Conservation (phyloP, 1,140 invertebrate species). For the Scaptomyza graminum region DNA sequence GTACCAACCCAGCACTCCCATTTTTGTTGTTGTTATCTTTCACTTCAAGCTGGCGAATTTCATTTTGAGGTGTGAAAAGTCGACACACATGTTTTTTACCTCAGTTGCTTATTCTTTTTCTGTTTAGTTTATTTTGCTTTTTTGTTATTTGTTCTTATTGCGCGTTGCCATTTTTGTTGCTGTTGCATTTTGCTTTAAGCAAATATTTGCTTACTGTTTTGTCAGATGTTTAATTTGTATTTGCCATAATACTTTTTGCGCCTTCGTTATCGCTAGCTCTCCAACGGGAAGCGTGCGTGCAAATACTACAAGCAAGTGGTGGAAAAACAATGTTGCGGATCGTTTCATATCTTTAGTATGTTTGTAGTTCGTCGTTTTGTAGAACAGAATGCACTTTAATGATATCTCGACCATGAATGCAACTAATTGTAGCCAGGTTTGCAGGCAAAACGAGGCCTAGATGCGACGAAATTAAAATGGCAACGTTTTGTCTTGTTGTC, state of each 20-base stretch:
- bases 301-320: slow-evolving; percentile 31
- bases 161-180: slow-evolving; percentile 3
- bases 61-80: slow-evolving; percentile 65
- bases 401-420: neutral
- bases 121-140: slow-evolving; percentile 33
- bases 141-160: slow-evolving; percentile 7
- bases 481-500: no score
- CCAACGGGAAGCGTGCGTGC: slow-evolving; percentile 37
- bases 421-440: neutral
- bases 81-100: slow-evolving; percentile 64
- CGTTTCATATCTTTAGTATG: neutral
- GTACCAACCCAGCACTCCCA: neutral
- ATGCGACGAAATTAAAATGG: neutral
- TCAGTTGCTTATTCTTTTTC: neutral
- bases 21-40: slow-evolving; percentile 52
- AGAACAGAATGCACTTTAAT: neutral
- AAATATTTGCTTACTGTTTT: slow-evolving; percentile 58
- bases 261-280: slow-evolving; percentile 31
- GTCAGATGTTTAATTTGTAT: slow-evolving; percentile 57
- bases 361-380: neutral
- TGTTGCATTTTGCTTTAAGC: slow-evolving; percentile 30
- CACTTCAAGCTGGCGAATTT: slow-evolving; percentile 39
- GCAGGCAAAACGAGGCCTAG: neutral
- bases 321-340: neutral
- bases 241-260: slow-evolving; percentile 47